These are phyloP conservation scores for Centropyge bicolor DNA, from an alignment of 2,797 vertebrate species.

Conservation along the genomic window DNA sequence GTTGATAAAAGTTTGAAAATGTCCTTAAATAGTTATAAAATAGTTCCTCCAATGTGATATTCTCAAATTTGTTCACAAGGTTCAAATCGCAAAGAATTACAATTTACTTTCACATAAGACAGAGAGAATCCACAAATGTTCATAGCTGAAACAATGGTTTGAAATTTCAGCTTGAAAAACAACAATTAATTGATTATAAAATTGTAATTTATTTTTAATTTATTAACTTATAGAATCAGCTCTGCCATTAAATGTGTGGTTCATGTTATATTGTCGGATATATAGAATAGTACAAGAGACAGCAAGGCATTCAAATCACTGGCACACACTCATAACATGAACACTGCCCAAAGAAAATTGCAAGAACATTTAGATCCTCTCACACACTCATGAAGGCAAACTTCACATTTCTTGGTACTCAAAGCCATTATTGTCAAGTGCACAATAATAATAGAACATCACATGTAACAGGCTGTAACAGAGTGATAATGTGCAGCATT, in stretches of 20 bases:
- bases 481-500: conserved; percentile 25
- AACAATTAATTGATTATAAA: not conserved
- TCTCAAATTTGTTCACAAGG: not conserved
- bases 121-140: not conserved
- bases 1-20: not conserved
- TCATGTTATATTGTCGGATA: not conserved
- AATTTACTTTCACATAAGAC: not conserved
- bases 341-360: not conserved
- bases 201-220: too few relatives aligned
- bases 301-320: not conserved
- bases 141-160: not conserved
- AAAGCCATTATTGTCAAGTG: not conserved
- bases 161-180: not conserved
- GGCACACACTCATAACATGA: not conserved
- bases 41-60: not conserved
- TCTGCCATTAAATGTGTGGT: not conserved
- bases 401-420: not conserved
- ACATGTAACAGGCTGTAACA: not conserved
- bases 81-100: not conserved
- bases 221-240: not conserved
- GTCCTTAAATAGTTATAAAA: too few relatives aligned
- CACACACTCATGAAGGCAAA: not conserved
- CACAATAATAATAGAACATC: not conserved
- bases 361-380: not conserved
- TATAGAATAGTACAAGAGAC: not conserved